phyloP scores from a whole-genome alignment of 2,113 vertebrate genomes.

The Melospiza georgiana region DNA sequence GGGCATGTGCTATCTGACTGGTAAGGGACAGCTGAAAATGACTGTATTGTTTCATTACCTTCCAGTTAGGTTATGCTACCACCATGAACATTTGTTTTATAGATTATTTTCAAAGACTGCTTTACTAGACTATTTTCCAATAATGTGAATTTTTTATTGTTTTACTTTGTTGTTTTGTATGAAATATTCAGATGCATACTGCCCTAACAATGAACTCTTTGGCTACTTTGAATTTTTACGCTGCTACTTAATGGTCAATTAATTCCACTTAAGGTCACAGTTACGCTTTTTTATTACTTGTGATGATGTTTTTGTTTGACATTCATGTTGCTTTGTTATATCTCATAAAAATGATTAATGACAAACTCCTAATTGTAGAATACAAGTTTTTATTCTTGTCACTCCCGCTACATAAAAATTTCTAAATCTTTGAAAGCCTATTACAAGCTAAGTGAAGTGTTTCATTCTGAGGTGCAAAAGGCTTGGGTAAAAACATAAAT shows the following conservation, averaged over 20 bases:
- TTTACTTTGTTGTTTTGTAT: background rate
- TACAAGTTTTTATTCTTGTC: background rate
- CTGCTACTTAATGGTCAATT: background rate
- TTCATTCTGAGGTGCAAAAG: background rate
- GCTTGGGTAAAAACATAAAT: background rate
- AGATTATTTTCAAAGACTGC: background rate
- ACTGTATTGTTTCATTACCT: background rate
- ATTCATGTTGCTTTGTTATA: background rate
- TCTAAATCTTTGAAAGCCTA: background rate
- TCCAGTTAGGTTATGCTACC: background rate
- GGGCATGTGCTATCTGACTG: background rate
- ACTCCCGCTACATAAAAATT: background rate
- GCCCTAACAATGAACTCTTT: slow-evolving; percentile 28
- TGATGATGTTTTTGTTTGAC: slow-evolving; percentile 28
- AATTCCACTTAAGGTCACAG: slow-evolving; percentile 21
- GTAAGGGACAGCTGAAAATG: background rate
- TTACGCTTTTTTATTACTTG: slow-evolving; percentile 3
- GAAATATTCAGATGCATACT: background rate
- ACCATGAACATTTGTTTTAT: background rate
- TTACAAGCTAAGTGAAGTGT: background rate
- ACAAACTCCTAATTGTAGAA: background rate
- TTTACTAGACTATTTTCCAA: background rate
- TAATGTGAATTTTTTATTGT: background rate
- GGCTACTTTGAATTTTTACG: background rate
- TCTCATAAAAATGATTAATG: slow-evolving; percentile 19